Evolutionary conservation across 2,797 vertebrate species (phyloP).

Genomic region (Tapera naevia): DNA sequence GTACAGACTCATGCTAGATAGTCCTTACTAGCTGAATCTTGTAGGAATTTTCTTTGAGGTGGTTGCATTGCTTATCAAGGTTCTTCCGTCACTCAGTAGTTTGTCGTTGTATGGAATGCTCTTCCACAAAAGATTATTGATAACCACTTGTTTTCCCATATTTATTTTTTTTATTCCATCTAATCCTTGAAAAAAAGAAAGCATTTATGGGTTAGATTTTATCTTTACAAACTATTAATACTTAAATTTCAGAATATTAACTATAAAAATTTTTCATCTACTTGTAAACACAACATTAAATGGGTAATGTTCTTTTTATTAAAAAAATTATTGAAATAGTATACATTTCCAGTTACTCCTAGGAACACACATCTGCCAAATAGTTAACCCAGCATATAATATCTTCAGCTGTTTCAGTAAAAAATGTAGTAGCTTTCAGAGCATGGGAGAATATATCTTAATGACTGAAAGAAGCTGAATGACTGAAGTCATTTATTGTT

Average conservation of each 20-base stretch:
- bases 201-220: neutral
- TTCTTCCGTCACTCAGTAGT: neutral
- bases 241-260: neutral
- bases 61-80: neutral
- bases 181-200: neutral
- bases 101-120: neutral
- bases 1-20: neutral
- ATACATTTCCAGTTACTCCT: neutral
- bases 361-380: neutral
- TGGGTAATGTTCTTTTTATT: too few relatives aligned
- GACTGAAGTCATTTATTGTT: constrained; percentile 42
- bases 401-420: neutral
- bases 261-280: neutral
- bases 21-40: neutral
- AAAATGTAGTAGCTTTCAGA: constrained; percentile 26
- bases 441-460: neutral
- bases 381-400: neutral
- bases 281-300: neutral
- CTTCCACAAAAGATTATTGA: neutral
- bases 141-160: neutral
- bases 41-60: neutral
- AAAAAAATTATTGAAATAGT: neutral
- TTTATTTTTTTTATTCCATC: neutral
- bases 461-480: constrained; percentile 51
- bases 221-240: neutral